phyloP scores from a whole-genome alignment of 1,140 invertebrate species.

The Arctopsyche grandis region DNA sequence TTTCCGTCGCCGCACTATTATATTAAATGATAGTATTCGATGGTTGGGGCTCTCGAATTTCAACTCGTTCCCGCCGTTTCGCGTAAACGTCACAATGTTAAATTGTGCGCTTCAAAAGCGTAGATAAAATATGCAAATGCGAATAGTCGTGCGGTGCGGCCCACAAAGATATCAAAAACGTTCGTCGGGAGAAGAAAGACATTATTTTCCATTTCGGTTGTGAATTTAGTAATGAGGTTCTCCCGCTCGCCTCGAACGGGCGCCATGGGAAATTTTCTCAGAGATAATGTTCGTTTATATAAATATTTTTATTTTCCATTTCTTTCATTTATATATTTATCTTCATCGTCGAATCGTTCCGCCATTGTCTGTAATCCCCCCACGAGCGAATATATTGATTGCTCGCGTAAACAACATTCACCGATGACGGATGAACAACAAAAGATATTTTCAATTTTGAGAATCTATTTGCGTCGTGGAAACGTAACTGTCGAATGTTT shows the following conservation, averaged over 20 bases:
- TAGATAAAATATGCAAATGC: too few relatives aligned
- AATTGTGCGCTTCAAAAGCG: too few relatives aligned
- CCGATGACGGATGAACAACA: not conserved
- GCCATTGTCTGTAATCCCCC: not conserved
- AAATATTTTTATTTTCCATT: slow-evolving; percentile 11
- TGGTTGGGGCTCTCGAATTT: too few relatives aligned
- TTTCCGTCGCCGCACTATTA: too few relatives aligned
- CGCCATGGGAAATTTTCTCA: slow-evolving; percentile 30
- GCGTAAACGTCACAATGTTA: too few relatives aligned
- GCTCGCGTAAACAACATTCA: not conserved
- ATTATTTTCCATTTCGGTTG: not conserved
- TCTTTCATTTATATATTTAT: not conserved
- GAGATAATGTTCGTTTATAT: not conserved
- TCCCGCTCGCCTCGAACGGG: slow-evolving; percentile 14
- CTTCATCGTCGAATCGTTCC: not conserved
- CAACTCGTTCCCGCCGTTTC: too few relatives aligned
- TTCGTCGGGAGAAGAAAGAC: too few relatives aligned
- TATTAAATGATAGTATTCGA: too few relatives aligned
- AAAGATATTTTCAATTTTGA: not conserved
- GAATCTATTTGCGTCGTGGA: too few relatives aligned
- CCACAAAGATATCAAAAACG: too few relatives aligned
- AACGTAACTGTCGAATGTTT: too few relatives aligned
- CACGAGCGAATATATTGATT: not conserved
- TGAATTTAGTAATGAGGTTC: slow-evolving; percentile 29
- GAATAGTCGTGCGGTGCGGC: too few relatives aligned